Evolutionary conservation across 2,797 vertebrate genomes (phyloP).

Genomic region (Heliangelus exortis): DNA sequence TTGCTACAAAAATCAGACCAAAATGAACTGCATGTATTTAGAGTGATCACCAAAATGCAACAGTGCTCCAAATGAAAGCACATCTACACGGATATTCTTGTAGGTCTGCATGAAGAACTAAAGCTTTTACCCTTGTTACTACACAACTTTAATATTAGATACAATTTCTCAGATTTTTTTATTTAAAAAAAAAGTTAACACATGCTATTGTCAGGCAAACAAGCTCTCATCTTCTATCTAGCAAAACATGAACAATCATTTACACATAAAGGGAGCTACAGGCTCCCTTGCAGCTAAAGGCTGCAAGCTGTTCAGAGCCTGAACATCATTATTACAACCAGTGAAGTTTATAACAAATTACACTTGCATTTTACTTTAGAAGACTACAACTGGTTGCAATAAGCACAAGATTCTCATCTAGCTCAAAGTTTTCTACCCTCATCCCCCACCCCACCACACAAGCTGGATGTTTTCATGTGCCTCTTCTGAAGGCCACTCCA

Average conservation of each 20-base stretch:
- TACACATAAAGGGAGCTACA: neutral
- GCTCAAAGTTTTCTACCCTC: neutral
- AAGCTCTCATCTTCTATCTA: neutral
- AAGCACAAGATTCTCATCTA: neutral
- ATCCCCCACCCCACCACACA: neutral
- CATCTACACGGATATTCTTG: neutral
- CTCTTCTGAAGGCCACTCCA: neutral
- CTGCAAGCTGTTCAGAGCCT: neutral
- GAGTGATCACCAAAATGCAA: neutral
- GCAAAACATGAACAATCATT: neutral
- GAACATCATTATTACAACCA: neutral
- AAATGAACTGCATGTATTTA: neutral
- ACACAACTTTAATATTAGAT: neutral
- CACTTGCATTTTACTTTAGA: neutral
- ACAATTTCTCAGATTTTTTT: neutral
- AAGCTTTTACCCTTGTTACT: neutral
- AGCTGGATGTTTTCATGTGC: neutral
- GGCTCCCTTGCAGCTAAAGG: neutral
- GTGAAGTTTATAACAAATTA: neutral
- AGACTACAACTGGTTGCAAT: neutral
- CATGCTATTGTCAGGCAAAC: neutral
- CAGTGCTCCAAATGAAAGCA: neutral
- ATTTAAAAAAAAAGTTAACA: neutral
- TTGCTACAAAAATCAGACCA: conserved; percentile 7
- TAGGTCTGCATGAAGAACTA: neutral